A percentile compares a stretch with the other conserved stretches of the same genome.
Conservation (phyloP, 2,797 vertebrate species). For the Sarcoramphus papa region DNA sequence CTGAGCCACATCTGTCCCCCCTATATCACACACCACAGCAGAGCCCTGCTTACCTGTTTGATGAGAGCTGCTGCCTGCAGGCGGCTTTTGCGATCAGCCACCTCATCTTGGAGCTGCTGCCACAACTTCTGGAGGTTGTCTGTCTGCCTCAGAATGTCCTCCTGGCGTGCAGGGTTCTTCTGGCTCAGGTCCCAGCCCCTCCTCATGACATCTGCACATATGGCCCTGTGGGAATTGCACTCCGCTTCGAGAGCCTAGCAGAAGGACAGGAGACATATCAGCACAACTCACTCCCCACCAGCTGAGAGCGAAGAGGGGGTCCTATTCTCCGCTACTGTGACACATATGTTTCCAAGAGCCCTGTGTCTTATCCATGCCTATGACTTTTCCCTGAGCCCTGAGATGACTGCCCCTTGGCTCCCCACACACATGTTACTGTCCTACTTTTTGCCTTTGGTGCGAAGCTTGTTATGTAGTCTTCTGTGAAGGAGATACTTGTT, state of each 20-base stretch:
- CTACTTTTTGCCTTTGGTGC: background rate
- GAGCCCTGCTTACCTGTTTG: constrained; percentile 75
- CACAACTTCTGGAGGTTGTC: constrained; percentile 77
- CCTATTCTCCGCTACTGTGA: background rate
- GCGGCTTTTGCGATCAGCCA: constrained; percentile 51
- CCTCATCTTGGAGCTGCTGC: constrained; percentile 76
- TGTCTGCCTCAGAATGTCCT: constrained; percentile 74
- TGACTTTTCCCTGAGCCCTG: background rate
- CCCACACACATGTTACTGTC: background rate
- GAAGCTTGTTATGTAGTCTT: background rate
- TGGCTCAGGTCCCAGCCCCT: constrained; percentile 78
- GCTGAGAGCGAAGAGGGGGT: background rate
- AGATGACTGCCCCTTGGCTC: background rate
- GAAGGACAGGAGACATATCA: background rate
- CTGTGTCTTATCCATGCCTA: background rate
- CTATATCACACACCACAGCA: background rate
- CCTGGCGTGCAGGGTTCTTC: constrained; percentile 44
- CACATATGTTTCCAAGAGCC: background rate
- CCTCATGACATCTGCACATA: constrained; percentile 73
- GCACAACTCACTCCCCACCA: background rate
- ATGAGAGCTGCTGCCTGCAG: constrained; percentile 79
- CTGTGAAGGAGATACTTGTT: background rate
- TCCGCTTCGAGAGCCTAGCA: constrained; percentile 80
- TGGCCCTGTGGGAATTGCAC: constrained; percentile 76
- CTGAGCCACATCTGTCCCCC: background rate